Conservation (phyloP, 2,888 invertebrate species). For the Ormyrus thymus region DNA sequence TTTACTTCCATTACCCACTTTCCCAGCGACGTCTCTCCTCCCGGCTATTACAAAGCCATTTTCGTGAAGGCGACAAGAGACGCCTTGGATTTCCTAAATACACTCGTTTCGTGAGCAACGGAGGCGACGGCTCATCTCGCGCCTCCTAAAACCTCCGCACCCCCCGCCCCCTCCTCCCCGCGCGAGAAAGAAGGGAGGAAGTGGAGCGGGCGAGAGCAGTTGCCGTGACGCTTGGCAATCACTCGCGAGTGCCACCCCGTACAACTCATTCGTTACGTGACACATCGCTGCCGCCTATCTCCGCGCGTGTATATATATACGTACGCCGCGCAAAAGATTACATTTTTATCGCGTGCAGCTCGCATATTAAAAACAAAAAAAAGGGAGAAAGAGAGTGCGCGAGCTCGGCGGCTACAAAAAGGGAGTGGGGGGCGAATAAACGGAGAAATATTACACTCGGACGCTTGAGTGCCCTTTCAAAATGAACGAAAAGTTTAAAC, state of each 20-base stretch:
- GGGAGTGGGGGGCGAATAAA: not conserved
- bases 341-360: constrained; percentile 25
- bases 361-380: not conserved
- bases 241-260: not conserved
- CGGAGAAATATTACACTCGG: not conserved
- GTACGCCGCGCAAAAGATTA: constrained; percentile 3
- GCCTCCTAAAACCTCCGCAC: not conserved
- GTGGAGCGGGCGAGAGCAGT: not conserved
- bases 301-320: not conserved
- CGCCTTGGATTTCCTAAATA: too few relatives aligned
- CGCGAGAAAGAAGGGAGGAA: not conserved
- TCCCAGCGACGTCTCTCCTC: too few relatives aligned
- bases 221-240: not conserved
- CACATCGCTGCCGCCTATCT: too few relatives aligned
- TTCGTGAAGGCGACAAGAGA: too few relatives aligned
- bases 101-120: too few relatives aligned
- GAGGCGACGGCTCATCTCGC: too few relatives aligned
- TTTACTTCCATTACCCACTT: too few relatives aligned
- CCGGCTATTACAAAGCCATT: too few relatives aligned
- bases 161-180: not conserved
- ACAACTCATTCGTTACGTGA: constrained; percentile 17
- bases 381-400: too few relatives aligned
- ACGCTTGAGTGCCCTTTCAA: constrained; percentile 10
- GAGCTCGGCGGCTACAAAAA: not conserved
- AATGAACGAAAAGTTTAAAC: constrained; percentile 16